Percentiles rank a stretch among this genome's conserved stretches.
These are phyloP conservation scores for Bombus terrestris DNA, from an alignment of 1,140 invertebrate species.

Conservation along the genomic window DNA sequence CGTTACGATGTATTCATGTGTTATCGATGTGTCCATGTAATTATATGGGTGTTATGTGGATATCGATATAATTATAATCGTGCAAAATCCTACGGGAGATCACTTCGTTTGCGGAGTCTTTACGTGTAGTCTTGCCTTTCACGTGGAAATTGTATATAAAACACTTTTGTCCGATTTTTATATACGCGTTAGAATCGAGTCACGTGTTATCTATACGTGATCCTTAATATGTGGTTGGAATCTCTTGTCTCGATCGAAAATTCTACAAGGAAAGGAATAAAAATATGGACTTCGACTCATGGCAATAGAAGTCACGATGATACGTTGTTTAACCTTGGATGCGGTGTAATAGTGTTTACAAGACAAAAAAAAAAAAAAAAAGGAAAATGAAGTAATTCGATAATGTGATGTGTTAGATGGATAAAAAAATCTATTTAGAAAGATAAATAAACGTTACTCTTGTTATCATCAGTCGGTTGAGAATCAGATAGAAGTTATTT, in stretches of 20 bases:
- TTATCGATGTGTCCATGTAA: constrained; percentile 44
- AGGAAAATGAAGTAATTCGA: too few relatives aligned
- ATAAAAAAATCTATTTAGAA: background rate
- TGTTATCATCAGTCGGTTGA: background rate
- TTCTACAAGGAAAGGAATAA: background rate
- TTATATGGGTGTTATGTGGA: constrained; percentile 30
- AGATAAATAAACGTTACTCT: background rate
- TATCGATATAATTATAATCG: constrained; percentile 15
- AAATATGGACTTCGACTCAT: background rate
- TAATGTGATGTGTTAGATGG: background rate
- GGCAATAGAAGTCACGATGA: background rate
- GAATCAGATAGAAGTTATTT: background rate
- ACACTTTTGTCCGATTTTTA: constrained; percentile 44
- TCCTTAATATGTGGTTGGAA: background rate
- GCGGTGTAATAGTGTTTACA: background rate
- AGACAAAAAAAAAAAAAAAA: too few relatives aligned
- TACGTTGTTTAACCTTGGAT: background rate
- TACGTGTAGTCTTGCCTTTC: constrained; percentile 42
- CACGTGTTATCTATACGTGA: background rate
- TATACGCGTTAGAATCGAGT: constrained; percentile 16
- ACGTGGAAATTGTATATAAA: constrained; percentile 36
- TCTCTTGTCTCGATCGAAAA: constrained; percentile 7
- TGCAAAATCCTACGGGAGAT: background rate
- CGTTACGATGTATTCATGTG: constrained; percentile 32
- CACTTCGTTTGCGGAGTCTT: constrained; percentile 10